Conservation (phyloP, 1,140 invertebrate genomes). For the Drosophila watanabei region DNA sequence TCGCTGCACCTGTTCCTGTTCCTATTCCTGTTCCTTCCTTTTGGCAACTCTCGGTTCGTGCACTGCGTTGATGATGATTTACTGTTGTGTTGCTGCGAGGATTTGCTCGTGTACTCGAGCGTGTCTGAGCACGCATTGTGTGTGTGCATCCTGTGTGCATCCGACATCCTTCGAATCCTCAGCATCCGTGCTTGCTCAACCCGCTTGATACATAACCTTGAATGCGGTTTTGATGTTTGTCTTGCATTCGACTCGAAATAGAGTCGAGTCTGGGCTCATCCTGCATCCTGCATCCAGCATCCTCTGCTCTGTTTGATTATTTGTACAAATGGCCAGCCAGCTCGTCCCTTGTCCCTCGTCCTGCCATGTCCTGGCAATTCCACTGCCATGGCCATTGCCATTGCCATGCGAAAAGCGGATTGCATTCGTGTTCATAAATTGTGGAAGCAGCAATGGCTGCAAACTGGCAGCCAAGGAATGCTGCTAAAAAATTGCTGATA, state of each 20-base stretch:
- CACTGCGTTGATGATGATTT: constrained; percentile 82
- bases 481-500: constrained; percentile 79
- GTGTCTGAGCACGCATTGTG: constrained; percentile 61
- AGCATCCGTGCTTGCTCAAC: constrained; percentile 58
- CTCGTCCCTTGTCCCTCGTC: constrained; percentile 21
- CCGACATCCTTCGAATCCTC: constrained; percentile 18
- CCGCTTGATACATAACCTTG: constrained; percentile 83
- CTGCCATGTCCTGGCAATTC: constrained; percentile 7
- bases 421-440: constrained; percentile 79
- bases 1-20: constrained; percentile 24
- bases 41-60: constrained; percentile 40
- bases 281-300: constrained; percentile 1
- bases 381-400: constrained; percentile 53
- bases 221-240: constrained; percentile 81
- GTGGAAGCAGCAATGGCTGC: constrained; percentile 40
- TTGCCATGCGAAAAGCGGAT: constrained; percentile 61
- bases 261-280: constrained; percentile 35
- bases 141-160: constrained; percentile 39
- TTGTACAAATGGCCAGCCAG: constrained; percentile 77
- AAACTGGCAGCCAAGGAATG: constrained; percentile 57
- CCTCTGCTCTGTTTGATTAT: constrained; percentile 65
- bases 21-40: not conserved
- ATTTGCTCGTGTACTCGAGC: constrained; percentile 80
- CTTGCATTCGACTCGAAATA: constrained; percentile 71
- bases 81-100: constrained; percentile 82